Conservation (phyloP, 2,888 invertebrate genomes). For the Eucera pruinosa region DNA sequence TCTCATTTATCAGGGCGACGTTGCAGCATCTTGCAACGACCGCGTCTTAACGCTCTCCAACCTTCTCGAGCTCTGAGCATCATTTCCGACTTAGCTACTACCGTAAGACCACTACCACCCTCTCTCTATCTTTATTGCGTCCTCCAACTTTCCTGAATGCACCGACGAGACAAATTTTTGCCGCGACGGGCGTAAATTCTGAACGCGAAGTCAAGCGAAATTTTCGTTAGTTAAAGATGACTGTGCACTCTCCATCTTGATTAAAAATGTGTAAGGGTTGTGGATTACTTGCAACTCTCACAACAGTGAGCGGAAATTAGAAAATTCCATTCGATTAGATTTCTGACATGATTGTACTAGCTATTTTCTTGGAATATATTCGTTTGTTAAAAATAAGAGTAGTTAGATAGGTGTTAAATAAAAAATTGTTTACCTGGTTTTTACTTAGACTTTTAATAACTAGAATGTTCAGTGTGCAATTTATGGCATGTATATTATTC, state of each 20-base stretch:
- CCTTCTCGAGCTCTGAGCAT: slow-evolving; percentile 57
- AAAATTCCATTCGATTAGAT: neutral
- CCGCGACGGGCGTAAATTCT: slow-evolving; percentile 17
- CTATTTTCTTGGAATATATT: neutral
- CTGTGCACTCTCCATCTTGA: slow-evolving; percentile 8
- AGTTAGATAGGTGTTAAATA: too few species aligned
- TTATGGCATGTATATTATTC: too few species aligned
- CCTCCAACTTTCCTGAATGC: slow-evolving; percentile 36
- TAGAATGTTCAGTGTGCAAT: too few species aligned
- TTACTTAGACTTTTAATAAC: too few species aligned
- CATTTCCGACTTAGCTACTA: slow-evolving; percentile 57
- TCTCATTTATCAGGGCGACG: slow-evolving; percentile 74
- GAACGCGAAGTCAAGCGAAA: slow-evolving; percentile 27
- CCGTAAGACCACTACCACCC: neutral
- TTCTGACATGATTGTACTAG: neutral
- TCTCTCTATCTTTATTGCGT: slow-evolving; percentile 4
- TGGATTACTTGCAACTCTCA: neutral
- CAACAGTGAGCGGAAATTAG: neutral
- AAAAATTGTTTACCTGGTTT: too few species aligned
- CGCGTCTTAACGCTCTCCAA: slow-evolving; percentile 67
- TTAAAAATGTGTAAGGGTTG: slow-evolving; percentile 7
- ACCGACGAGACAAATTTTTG: slow-evolving; percentile 58
- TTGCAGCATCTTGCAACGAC: slow-evolving; percentile 69
- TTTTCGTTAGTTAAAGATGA: slow-evolving; percentile 31
- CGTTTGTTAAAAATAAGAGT: too few species aligned